Conservation (phyloP, 2,797 vertebrate species). For the Chelidonichthys spinosus region DNA sequence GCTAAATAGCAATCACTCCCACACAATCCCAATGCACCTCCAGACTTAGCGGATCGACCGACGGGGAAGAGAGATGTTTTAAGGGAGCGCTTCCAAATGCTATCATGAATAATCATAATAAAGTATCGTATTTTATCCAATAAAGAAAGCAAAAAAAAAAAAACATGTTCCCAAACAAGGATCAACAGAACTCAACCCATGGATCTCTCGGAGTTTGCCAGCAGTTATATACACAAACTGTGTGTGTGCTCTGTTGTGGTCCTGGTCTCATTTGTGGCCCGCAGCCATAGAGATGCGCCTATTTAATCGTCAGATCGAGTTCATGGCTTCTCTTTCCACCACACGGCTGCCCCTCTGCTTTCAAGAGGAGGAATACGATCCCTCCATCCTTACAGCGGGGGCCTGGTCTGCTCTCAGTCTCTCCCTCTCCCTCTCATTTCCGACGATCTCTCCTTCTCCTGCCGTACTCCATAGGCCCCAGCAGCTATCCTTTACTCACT, state of each 20-base stretch:
- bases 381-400: constrained; percentile 74
- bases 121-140: constrained; percentile 59
- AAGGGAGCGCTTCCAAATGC: constrained; percentile 49
- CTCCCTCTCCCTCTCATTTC: constrained; percentile 58
- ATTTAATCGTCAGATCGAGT: constrained; percentile 85
- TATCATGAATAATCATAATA: constrained; percentile 64
- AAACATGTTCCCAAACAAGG: constrained; percentile 4
- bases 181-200: constrained; percentile 30
- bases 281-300: constrained; percentile 81
- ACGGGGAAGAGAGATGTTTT: constrained; percentile 45
- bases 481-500: constrained; percentile 72
- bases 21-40: constrained; percentile 82
- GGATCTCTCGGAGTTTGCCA: constrained; percentile 52
- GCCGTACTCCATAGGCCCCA: constrained; percentile 63
- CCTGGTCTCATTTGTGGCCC: constrained; percentile 71
- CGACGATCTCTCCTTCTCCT: constrained; percentile 59
- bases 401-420: constrained; percentile 62
- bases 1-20: constrained; percentile 88
- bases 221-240: constrained; percentile 52
- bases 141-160: constrained; percentile 44
- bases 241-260: constrained; percentile 48
- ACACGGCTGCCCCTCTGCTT: constrained; percentile 70
- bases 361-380: constrained; percentile 79
- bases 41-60: constrained; percentile 68
- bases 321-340: constrained; percentile 80